These are phyloP conservation scores for Coenobita brevimanus DNA, from an alignment of 1,140 invertebrate genomes.

Conservation along the genomic window DNA sequence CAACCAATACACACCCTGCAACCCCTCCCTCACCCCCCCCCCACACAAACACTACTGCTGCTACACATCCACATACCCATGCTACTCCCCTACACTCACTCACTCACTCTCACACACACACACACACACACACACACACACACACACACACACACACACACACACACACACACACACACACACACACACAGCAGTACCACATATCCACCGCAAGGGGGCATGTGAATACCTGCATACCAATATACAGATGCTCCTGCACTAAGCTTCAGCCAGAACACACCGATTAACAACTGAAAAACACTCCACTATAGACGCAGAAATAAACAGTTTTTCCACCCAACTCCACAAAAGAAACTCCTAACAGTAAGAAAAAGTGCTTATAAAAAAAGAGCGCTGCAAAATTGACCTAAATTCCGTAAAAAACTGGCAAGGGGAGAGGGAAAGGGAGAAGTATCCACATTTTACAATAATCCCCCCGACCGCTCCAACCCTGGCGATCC, in stretches of 20 bases:
- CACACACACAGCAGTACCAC: too few relatives aligned
- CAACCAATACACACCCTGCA: neutral
- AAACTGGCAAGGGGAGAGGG: too few relatives aligned
- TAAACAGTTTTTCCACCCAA: neutral
- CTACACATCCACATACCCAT: neutral
- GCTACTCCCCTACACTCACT: neutral
- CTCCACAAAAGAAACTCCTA: neutral
- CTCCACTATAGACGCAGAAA: neutral
- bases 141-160: conserved; percentile 38
- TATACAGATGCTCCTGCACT: neutral
- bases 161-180: conserved; percentile 37
- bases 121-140: conserved; percentile 33
- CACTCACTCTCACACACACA: neutral
- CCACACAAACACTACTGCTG: neutral
- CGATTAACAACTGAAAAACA: neutral
- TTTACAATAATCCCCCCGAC: neutral
- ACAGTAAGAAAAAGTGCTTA: neutral
- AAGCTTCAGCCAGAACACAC: neutral
- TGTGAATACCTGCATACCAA: neutral
- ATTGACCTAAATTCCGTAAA: neutral
- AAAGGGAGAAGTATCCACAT: neutral
- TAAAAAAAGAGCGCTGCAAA: neutral
- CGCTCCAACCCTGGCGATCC: too few relatives aligned
- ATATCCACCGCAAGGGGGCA: neutral
- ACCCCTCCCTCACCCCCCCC: neutral